Evolutionary conservation across 2,113 vertebrate genomes (phyloP).

Genomic region (Odocoileus hemionus): DNA sequence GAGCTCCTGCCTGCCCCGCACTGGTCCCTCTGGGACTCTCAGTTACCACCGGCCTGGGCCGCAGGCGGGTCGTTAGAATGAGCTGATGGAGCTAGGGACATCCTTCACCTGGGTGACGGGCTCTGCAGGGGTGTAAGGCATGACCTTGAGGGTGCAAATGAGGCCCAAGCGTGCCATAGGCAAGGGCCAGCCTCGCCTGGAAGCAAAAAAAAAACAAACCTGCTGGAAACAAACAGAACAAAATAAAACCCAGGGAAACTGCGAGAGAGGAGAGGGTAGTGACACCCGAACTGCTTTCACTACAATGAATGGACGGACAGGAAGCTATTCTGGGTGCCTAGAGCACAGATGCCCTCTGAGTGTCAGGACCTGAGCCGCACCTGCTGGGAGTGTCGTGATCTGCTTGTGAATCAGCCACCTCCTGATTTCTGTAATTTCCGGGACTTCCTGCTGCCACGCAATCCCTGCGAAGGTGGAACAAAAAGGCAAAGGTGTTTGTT

Average conservation of each 20-base stretch:
- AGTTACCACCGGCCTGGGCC: not conserved
- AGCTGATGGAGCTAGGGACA: not conserved
- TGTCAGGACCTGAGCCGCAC: fast-evolving
- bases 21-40: too few species aligned
- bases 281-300: fast-evolving
- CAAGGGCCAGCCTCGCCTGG: fast-evolving
- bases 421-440: not conserved
- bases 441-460: not conserved
- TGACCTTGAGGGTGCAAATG: too few species aligned
- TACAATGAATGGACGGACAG: fast-evolving
- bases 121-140: not conserved
- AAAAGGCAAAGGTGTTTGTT: not conserved
- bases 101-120: too few species aligned
- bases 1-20: not conserved
- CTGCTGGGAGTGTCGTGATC: not conserved
- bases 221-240: not conserved
- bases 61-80: fast-evolving
- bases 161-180: not conserved
- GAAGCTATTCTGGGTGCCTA: fast-evolving
- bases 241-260: not conserved
- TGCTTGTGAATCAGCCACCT: not conserved
- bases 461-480: not conserved
- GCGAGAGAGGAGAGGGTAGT: not conserved
- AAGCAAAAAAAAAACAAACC: not conserved
- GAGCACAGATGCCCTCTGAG: fast-evolving